Evolutionary conservation across 2,797 vertebrate species (phyloP), one percentile per base, ranked within the genome.

Genomic region (Sebastes minor): DNA sequence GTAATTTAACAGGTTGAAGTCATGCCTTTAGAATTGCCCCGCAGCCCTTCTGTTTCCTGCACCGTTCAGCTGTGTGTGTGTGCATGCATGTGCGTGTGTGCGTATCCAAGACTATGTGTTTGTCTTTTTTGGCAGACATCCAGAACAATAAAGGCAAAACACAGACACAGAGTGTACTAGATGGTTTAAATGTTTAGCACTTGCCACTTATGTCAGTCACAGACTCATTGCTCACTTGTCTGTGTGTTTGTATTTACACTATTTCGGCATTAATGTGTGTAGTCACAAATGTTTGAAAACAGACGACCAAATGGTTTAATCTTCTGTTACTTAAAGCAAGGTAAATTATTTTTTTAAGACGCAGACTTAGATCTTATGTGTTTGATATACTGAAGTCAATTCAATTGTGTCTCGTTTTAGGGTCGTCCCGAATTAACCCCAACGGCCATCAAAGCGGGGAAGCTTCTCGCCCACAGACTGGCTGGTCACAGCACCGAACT

Each of bases 361-460:
- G 1, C n/a, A 27, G n/a, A 59, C 3, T 0, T 53, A 12, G 23
- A 71, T 30, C 3, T 6, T 2, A 2, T n/a, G 16, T 57, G 6
- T 71, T 33, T 33, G 11, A 67, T 32, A 2, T 60, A 27, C 12
- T 22, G 8, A 73, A 64, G 2, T 35, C 0, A 68, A 28, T 57
- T 46, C 1, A 46, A 4, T 10, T 79, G 56, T 85, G 25, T 90
- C 5, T 79, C 65, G 16, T 87, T 83, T 81, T 65, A 99, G 98
- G 97, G 97, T 78, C 97, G 97, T 52, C 98, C 98, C 12, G 98
- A 99, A 73, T 92, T 99, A 87, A 99, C 98, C 3, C 98, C 98
- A 5, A 97, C 97, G 0, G 98, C 98, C 35, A 95, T 99, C 69
- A 96, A 96, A 87, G 97, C 98, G 0, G 98, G 98, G 69, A 98